These are phyloP conservation scores for Agrilus planipennis DNA, from an alignment of 1,140 invertebrate species.

Conservation along the genomic window DNA sequence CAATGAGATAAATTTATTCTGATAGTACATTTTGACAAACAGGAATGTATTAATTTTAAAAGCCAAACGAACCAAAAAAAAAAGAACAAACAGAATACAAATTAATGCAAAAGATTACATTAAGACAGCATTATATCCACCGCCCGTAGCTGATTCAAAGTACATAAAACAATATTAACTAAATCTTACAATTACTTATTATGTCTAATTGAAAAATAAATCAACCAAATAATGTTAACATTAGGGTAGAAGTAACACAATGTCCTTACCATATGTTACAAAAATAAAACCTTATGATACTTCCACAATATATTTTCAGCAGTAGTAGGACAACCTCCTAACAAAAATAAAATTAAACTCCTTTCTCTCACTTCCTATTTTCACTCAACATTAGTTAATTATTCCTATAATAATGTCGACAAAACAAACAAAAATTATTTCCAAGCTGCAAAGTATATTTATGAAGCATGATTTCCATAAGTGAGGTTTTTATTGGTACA, in stretches of 20 bases:
- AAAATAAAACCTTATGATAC: conserved; percentile 15
- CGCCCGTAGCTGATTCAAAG: neutral
- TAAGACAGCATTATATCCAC: no score
- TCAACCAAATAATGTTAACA: conserved; percentile 15
- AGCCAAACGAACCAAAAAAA: neutral
- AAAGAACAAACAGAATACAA: neutral
- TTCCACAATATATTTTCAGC: conserved; percentile 5
- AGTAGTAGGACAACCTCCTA: neutral
- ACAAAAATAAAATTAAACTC: conserved; percentile 5
- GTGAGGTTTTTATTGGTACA: no score
- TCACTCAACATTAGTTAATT: no score
- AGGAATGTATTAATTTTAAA: conserved; percentile 22
- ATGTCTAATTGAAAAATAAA: neutral
- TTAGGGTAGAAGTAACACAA: conserved; percentile 21
- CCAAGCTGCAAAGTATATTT: no score
- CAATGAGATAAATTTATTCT: conserved; percentile 32
- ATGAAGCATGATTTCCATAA: no score
- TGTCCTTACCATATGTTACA: conserved; percentile 32
- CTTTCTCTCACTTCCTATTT: no score
- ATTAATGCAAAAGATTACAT: no score
- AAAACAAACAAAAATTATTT: no score
- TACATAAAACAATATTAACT: neutral
- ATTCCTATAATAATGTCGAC: no score
- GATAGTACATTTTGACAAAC: conserved; percentile 31
- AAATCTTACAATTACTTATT: conserved; percentile 1